Percentiles rank a stretch among this genome's conserved stretches.
These are phyloP conservation scores for Phaetusa simplex DNA, from an alignment of 2,113 vertebrate genomes.

Conservation along the genomic window DNA sequence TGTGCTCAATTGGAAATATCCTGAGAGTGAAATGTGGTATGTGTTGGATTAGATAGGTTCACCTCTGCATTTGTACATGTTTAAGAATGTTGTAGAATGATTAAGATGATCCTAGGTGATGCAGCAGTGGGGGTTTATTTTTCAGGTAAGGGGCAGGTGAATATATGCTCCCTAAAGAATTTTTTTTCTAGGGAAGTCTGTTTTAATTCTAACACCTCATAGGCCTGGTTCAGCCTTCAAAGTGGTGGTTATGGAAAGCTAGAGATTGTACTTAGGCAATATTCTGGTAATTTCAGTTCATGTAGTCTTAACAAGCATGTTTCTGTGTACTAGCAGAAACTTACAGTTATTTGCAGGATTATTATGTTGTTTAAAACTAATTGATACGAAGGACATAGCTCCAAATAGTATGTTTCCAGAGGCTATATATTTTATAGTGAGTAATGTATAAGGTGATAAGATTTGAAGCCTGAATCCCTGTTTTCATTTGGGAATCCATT, in stretches of 20 bases:
- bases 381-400: background rate
- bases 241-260: background rate
- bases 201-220: background rate
- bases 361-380: background rate
- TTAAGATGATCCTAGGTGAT: background rate
- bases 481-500: background rate
- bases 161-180: background rate
- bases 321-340: background rate
- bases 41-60: background rate
- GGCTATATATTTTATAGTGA: background rate
- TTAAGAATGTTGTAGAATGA: background rate
- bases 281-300: background rate
- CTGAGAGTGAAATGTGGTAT: background rate
- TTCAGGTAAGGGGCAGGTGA: background rate
- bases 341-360: background rate
- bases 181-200: background rate
- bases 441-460: background rate
- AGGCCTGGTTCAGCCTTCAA: background rate
- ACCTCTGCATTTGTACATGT: background rate
- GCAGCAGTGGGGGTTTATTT: accelerated
- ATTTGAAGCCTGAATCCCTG: background rate
- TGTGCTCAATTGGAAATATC: background rate
- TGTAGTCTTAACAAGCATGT: background rate
- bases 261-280: background rate
- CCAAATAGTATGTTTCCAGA: background rate